Base-by-base conservation (phyloP, 2,113 vertebrate genomes). In the Mastomys natalensis region DNA sequence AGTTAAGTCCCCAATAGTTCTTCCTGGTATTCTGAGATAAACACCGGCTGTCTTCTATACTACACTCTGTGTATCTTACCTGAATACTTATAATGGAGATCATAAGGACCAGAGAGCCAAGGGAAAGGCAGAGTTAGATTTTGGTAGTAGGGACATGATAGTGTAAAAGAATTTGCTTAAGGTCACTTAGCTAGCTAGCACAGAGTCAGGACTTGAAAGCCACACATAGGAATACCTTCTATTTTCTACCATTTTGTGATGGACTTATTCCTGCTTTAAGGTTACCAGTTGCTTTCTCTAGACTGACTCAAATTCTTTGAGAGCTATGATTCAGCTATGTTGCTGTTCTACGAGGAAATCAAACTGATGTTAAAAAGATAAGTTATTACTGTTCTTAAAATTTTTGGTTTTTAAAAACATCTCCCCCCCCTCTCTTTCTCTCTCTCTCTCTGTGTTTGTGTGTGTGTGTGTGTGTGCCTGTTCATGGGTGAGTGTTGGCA, bases 261-360 rank as follows among this genome's bases (percentile, higher is more conserved):
- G 70, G 51, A 4, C 62, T 91, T 82, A 72, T 77, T 96, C 7
- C 9, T 95, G 21, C 53, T 82, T 87, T 73, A 87, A 84, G 76
- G 12, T 31, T 87, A 87, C 34, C 34, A 43, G 3, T 90, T 87
- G 37, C 13, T 92, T 97, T 87, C 48, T 84, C n/a, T 78, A 68
- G 29, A 84, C 60, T 89, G 51, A 51, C 37, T 87, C n/a, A 77
- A 53, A 84, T 72, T 96, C 66, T 53, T 87, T 53, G 68, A 92
- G 73, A 64, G 86, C 87, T 91, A 58, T 51, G 92, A 81, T 93
- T 68, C 66, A 40, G 51, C 9, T 51, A 73, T 60, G 62, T 15
- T 31, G 7, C 5, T 64, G 62, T 90, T 43, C 48, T 58, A 90
- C 48, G 73, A 72, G 78, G 93, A 86, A 81, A 73, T 24, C 60